Conservation (phyloP, 1,140 invertebrate genomes). For the Procambarus virginalis region DNA sequence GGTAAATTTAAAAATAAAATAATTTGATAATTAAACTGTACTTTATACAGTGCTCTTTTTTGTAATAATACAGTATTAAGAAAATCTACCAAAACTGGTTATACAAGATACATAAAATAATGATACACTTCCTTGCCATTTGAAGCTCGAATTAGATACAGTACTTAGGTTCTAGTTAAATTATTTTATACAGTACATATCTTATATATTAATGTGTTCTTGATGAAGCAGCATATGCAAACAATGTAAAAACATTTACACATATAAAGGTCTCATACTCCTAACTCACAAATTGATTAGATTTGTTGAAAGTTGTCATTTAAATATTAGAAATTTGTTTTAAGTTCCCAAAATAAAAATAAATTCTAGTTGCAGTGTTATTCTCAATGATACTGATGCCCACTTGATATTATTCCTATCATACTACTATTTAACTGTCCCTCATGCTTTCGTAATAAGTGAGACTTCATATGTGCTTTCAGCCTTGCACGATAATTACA, state of each 20-base stretch:
- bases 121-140: not conserved
- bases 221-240: not conserved
- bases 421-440: not conserved
- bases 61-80: no score
- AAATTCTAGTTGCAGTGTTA: not conserved
- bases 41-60: no score
- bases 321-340: not conserved
- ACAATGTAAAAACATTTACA: not conserved
- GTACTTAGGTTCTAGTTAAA: no score
- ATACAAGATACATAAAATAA: not conserved
- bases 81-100: no score
- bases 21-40: no score
- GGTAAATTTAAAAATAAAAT: no score
- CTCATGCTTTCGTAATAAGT: constrained; percentile 49
- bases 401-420: not conserved
- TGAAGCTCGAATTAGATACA: not conserved
- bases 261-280: not conserved
- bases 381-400: constrained; percentile 19
- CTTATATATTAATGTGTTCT: not conserved
- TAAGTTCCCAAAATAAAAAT: not conserved
- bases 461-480: constrained; percentile 64
- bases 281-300: not conserved
- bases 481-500: constrained; percentile 72
- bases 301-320: not conserved
- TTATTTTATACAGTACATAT: not conserved